Evolutionary conservation across 2,113 vertebrate genomes (phyloP).

Genomic region (Limanda limanda): DNA sequence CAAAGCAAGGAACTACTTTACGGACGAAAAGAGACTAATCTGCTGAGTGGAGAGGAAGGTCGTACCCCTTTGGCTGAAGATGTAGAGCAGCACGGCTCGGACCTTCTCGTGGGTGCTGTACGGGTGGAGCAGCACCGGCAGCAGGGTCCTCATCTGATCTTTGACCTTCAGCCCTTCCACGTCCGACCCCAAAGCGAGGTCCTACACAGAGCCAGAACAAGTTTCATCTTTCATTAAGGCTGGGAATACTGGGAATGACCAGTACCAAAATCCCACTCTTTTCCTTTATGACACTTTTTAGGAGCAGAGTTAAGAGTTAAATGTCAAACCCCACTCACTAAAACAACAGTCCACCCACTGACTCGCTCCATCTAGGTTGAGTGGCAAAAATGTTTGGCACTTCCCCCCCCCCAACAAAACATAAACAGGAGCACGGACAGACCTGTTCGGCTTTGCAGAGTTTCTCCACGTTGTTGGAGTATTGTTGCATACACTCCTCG

Average conservation of each 20-base stretch:
- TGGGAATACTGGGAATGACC: neutral
- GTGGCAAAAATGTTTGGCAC: neutral
- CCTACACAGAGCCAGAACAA: conserved; percentile 75
- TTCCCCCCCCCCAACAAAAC: neutral
- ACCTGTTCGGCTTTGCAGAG: conserved; percentile 99
- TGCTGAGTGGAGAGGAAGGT: neutral
- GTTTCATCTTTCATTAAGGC: no score
- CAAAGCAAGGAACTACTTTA: no score
- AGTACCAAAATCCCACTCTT: neutral
- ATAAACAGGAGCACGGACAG: conserved; percentile 63
- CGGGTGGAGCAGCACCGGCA: conserved; percentile 91
- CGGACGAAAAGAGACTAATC: neutral
- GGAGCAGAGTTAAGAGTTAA: no score
- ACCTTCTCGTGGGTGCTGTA: conserved; percentile 92
- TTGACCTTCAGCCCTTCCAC: conserved; percentile 93
- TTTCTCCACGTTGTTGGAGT: conserved; percentile 89
- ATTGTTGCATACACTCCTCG: conserved; percentile 95
- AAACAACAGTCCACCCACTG: no score
- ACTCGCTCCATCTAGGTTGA: no score
- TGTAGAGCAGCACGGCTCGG: conserved; percentile 95
- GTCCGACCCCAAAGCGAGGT: conserved; percentile 94
- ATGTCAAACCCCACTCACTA: no score
- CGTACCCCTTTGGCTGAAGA: conserved; percentile 94
- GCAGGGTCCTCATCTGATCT: conserved; percentile 94
- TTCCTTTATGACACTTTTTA: no score